Conservation (phyloP, 2,113 vertebrate species). For the Callipepla squamata region DNA sequence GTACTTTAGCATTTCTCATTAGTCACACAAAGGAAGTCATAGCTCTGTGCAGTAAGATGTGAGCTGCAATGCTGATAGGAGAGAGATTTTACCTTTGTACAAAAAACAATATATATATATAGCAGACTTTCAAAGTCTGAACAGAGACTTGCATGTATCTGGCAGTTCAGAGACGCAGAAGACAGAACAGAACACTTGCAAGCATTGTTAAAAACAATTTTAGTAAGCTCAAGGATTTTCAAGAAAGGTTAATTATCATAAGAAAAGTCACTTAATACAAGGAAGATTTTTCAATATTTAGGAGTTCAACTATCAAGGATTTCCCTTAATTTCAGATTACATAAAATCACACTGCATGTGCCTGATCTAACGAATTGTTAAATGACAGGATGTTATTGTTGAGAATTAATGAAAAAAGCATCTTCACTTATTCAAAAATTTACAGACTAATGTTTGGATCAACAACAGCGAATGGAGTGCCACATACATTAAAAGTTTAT, state of each 20-base stretch:
- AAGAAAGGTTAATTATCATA: neutral
- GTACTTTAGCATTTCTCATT: neutral
- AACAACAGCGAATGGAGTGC: accelerated
- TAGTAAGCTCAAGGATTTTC: neutral
- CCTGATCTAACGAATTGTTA: neutral
- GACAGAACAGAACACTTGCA: neutral
- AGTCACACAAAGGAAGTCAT: neutral
- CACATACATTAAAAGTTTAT: neutral
- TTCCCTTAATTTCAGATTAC: neutral
- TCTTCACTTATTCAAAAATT: neutral
- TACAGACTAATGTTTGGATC: neutral
- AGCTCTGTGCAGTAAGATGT: neutral
- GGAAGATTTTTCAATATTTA: neutral
- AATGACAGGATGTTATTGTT: neutral
- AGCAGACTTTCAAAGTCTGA: neutral
- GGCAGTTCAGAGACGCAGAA: neutral
- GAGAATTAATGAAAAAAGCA: neutral
- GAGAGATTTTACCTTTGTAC: neutral
- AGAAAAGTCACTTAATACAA: neutral
- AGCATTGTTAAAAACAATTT: neutral
- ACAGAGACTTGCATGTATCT: neutral
- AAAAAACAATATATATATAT: neutral
- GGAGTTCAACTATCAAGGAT: neutral
- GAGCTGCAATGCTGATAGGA: neutral
- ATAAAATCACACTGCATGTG: neutral